Evolutionary conservation across 2,888 invertebrate genomes (phyloP).

Genomic region (Morpho helenor): DNA sequence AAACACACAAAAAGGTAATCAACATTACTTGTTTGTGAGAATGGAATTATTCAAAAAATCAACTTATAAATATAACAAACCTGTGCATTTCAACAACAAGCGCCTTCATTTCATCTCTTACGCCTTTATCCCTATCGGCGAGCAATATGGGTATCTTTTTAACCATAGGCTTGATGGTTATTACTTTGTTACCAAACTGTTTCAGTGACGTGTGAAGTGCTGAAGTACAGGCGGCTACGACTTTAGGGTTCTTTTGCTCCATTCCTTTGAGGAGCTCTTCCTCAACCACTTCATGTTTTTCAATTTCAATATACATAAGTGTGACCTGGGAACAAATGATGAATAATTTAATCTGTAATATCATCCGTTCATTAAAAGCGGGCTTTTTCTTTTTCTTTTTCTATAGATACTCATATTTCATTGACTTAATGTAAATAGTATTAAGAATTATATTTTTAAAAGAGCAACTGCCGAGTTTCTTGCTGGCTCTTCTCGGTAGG

Average conservation of each 20-base stretch:
- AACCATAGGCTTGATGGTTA: conserved; percentile 91
- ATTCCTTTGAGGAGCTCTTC: conserved; percentile 96
- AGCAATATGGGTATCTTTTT: conserved; percentile 92
- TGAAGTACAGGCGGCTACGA: conserved; percentile 90
- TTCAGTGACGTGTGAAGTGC: conserved; percentile 87
- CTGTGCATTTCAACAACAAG: conserved; percentile 95
- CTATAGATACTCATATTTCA: too few relatives aligned
- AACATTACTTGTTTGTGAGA: too few relatives aligned
- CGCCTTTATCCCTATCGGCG: conserved; percentile 94
- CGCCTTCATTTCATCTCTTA: conserved; percentile 94
- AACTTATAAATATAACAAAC: conserved; percentile 43
- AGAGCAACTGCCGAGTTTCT: too few relatives aligned
- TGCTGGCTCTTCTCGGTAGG: too few relatives aligned
- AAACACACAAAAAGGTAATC: too few relatives aligned
- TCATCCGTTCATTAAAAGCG: too few relatives aligned
- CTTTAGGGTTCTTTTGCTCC: conserved; percentile 97
- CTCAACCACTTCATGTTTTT: conserved; percentile 92
- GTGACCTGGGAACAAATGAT: conserved; percentile 82
- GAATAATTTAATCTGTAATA: too few relatives aligned
- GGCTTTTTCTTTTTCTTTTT: too few relatives aligned
- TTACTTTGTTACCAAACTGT: conserved; percentile 95
- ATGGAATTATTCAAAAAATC: too few relatives aligned
- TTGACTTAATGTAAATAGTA: too few relatives aligned
- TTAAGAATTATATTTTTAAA: too few relatives aligned
- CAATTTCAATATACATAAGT: conserved; percentile 97